Evolutionary conservation across 2,797 vertebrate species (phyloP).

Genomic region (Naso thynnoides): DNA sequence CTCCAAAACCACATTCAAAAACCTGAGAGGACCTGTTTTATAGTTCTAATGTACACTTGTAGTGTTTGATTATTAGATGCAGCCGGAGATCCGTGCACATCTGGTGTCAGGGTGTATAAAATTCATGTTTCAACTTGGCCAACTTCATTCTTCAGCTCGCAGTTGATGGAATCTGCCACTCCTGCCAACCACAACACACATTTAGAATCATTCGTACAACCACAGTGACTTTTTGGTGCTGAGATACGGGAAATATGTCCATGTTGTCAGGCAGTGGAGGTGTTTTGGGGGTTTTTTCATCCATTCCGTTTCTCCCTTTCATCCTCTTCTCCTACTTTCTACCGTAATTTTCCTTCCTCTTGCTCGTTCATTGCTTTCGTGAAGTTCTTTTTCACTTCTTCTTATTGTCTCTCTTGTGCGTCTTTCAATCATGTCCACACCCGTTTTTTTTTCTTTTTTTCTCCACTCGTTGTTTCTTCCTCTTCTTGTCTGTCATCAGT

Average conservation of each 20-base stretch:
- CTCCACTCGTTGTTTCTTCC: slow-evolving; percentile 45
- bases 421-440: slow-evolving; percentile 16
- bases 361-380: background rate
- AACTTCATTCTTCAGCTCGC: background rate
- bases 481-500: slow-evolving; percentile 53
- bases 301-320: slow-evolving; percentile 9
- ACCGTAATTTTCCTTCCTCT: background rate
- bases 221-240: slow-evolving; percentile 14
- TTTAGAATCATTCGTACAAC: slow-evolving; percentile 6
- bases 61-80: slow-evolving; percentile 15
- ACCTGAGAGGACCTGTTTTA: slow-evolving; percentile 11
- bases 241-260: slow-evolving; percentile 27
- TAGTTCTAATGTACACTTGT: background rate
- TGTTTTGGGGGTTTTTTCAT: slow-evolving; percentile 13
- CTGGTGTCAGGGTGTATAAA: slow-evolving; percentile 17
- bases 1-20: background rate
- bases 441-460: slow-evolving; percentile 8
- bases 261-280: slow-evolving; percentile 23
- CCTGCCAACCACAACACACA: slow-evolving; percentile 34
- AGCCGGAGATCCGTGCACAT: slow-evolving; percentile 22
- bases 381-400: slow-evolving; percentile 21
- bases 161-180: slow-evolving; percentile 17
- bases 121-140: slow-evolving; percentile 1
- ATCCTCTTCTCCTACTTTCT: background rate
- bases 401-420: slow-evolving; percentile 15